phyloP scores from a whole-genome alignment of 1,140 invertebrate species.

The Cotesia typhae region DNA sequence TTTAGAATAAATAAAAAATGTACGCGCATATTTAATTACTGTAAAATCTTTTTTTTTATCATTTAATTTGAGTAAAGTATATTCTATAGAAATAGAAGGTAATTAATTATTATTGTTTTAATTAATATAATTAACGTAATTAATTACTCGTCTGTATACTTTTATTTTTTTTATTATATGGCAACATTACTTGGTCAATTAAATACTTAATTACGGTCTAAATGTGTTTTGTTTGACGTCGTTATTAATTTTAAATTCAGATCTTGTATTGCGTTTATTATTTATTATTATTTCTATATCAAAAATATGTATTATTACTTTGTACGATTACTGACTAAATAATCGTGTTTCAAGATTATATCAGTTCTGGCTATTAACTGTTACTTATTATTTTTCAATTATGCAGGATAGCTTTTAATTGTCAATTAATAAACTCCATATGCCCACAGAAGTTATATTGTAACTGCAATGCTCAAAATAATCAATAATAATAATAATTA shows the following conservation, averaged over 20 bases:
- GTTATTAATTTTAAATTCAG: slow-evolving; percentile 37
- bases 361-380: slow-evolving; percentile 19
- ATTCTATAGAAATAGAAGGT: too few relatives aligned
- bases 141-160: too few relatives aligned
- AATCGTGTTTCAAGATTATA: slow-evolving; percentile 3
- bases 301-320: slow-evolving; percentile 56
- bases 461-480: slow-evolving; percentile 3
- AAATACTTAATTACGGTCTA: too few relatives aligned
- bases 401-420: too few relatives aligned
- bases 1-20: too few relatives aligned
- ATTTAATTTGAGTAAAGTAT: too few relatives aligned
- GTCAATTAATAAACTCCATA: not conserved
- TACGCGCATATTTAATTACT: too few relatives aligned
- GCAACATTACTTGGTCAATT: slow-evolving; percentile 13
- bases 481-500: not conserved
- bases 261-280: slow-evolving; percentile 30
- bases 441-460: not conserved
- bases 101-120: too few relatives aligned
- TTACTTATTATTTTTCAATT: slow-evolving; percentile 13
- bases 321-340: slow-evolving; percentile 46
- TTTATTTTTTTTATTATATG: not conserved
- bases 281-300: slow-evolving; percentile 54
- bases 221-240: slow-evolving; percentile 12
- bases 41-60: too few relatives aligned
- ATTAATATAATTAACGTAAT: too few relatives aligned